Evolutionary conservation across 2,888 invertebrate genomes (phyloP), one percentile per base, ranked within the genome.

Genomic region (Drosophila niveifrons): DNA sequence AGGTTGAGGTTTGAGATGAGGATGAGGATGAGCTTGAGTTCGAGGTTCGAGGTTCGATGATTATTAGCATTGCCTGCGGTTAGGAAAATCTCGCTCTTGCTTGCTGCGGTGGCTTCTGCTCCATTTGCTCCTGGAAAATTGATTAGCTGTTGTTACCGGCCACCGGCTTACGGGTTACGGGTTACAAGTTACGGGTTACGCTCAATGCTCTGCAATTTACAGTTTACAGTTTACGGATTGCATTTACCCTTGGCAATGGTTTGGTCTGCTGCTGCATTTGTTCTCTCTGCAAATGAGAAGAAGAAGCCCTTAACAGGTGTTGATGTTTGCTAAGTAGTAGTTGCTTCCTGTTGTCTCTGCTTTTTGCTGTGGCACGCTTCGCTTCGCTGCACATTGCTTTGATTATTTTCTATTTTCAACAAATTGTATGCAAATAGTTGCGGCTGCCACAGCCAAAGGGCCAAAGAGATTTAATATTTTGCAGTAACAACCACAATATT

Each of bases 351-450:
- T 13, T 13, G 36, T 17, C 13, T 4, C 31, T n/a, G n/a, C 9
- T 13, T 2, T 8, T 4, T 11, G 10, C 31, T 34, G 69, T 56
- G 69, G 70, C 71, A 80, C 52, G 87, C 57, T 67, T 64, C 51
- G 79, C 39, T 88, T 64, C 51, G 79, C 39, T 88, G 87, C 71
- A 88, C 82, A 74, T 70, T 83, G 82, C 83, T 89, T 84, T 88
- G 89, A 81, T 87, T 84, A 88, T 87, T 84, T 83, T 87, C 75
- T 69, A 84, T 88, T 83, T 78, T 57, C 62, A 71, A 72, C 75
- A 88, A 81, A 87, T 88, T 84, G 84, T 66, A 88, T 78, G 87
- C 89, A 83, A 88, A 83, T 87, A 83, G 72, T 75, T 88, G 75
- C 56, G 82, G 79, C 72, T 64, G 70, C 47, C 31, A 39, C 39